phyloP scores from a whole-genome alignment of 2,113 vertebrate species.

The Gnathonemus longibarbis region DNA sequence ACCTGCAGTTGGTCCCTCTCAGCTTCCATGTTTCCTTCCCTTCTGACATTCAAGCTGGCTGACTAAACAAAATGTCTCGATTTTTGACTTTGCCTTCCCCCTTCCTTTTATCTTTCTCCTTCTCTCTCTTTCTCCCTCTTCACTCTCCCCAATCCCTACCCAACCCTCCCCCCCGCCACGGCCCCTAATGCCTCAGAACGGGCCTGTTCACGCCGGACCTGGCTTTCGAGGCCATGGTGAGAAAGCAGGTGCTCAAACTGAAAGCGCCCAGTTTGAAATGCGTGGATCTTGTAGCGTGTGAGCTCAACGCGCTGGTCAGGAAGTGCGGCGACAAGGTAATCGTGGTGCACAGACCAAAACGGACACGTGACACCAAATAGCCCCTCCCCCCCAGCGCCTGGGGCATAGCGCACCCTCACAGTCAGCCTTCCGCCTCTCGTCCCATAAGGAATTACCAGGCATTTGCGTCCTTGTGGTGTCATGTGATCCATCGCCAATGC shows the following conservation, averaged over 20 bases:
- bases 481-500: neutral
- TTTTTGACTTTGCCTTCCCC: constrained; percentile 31
- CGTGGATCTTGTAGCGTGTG: constrained; percentile 89
- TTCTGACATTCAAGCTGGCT: constrained; percentile 36
- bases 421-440: neutral
- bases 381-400: neutral
- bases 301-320: constrained; percentile 83
- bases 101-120: constrained; percentile 38
- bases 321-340: constrained; percentile 93
- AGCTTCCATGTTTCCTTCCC: constrained; percentile 34
- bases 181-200: constrained; percentile 65
- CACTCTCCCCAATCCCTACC: constrained; percentile 12
- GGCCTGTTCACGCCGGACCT: constrained; percentile 96
- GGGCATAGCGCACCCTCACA: neutral
- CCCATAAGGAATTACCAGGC: neutral
- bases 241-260: constrained; percentile 97
- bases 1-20: constrained; percentile 48
- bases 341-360: neutral
- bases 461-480: neutral
- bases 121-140: constrained; percentile 26
- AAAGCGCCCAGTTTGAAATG: constrained; percentile 95
- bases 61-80: constrained; percentile 49
- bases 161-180: constrained; percentile 15
- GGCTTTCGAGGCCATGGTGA: constrained; percentile 95
- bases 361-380: neutral